Base-by-base conservation (phyloP, 1,140 invertebrate genomes). In the Neodiprion virginianus region DNA sequence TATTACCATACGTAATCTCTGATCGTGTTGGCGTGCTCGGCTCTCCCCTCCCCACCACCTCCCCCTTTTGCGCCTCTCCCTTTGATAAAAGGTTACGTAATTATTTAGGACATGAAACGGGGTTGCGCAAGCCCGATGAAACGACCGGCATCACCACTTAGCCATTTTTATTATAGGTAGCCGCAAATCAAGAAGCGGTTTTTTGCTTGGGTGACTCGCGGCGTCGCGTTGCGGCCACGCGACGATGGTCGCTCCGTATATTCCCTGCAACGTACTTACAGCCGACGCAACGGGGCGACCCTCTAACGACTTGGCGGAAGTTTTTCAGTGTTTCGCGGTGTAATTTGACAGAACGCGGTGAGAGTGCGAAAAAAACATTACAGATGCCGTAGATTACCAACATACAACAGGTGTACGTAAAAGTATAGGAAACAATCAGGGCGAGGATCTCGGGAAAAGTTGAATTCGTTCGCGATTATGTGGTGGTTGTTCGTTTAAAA, bases 71-170 rank as follows among this genome's bases (percentile, higher is more conserved):
- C 11, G 5, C 8, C 11, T 40, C 28, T 61, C 11, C 53, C 53
- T 61, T 61, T 61, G 53, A 61, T 61, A 61, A 61, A 61, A 61
- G 53, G 53, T 61, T 7, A 61, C 53, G 53, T 61, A 61, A 14
- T 61, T 61, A 61, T 61, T 61, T 61, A 12, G n/a, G 53, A 61
- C 53, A 61, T 17, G 53, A 61, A 61, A 61, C 53, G 53, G 8
- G 53, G 4, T 17, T 61, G n/a, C 53, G n/a, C 53, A 61, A 12
- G n/a, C 5, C 11, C 4, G n/a, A 12, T 61, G 11, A 17, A 61
- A 61, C 11, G 53, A 61, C 53, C 53, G 53, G 53, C 8, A 17
- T 5, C 53, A 61, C 11, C 28, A 40, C 28, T 40, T 40, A 40
- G 28, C 28, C 28, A 40, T 40, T 40, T 40, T 3, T 40, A 40